Evolutionary conservation across 23 tunicate species (phyloP), one percentile per base, ranked within the genome.

Genomic region (Styela clava): DNA sequence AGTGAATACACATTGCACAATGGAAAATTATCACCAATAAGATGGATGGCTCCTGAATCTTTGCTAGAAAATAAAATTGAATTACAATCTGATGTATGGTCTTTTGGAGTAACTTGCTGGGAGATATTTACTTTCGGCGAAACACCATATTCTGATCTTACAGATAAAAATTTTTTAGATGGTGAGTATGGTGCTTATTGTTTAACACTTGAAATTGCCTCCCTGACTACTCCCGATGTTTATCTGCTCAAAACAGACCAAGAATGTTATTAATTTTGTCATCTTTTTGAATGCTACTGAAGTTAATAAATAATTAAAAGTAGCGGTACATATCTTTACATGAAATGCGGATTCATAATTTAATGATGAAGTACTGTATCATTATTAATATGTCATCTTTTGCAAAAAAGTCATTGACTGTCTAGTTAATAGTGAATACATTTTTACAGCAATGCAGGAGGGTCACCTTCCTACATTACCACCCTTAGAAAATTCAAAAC

Each of bases 21-120:
- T 31, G 91, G 83, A 1, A 74, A 78, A 52, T 44, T 35, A 0
- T 12, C 87, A 2, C 99, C 99, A 16, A 26, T 96, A 29, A 86
- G 96, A 19, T 96, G 99, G 99, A 78, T 91, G 97, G 74, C 99
- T 2, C 93, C 94, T 27, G 99, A 96, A 74, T 44, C 83, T 29
- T 79, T 96, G 3, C 62, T 63, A 23, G 82, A 79, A 21, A 74
- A 70, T 12, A 52, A 24, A 28, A 77, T 23, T 71, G 56, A 90
- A 33, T 31, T 84, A 25, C 77, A 91, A 82, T 79, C 94, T 33
- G 99, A 91, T 56, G 97, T 96, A 21, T 96, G 95, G 91, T 68
- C 89, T 28, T 96, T 86, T 71, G 99, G 89, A 22, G 90, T 96
- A n/a, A 81, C 94, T 2, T 91, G 93, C 68, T 96, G 99, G 99